Conservation (phyloP, 2,797 vertebrate genomes). For the Eulemur albifrons region DNA sequence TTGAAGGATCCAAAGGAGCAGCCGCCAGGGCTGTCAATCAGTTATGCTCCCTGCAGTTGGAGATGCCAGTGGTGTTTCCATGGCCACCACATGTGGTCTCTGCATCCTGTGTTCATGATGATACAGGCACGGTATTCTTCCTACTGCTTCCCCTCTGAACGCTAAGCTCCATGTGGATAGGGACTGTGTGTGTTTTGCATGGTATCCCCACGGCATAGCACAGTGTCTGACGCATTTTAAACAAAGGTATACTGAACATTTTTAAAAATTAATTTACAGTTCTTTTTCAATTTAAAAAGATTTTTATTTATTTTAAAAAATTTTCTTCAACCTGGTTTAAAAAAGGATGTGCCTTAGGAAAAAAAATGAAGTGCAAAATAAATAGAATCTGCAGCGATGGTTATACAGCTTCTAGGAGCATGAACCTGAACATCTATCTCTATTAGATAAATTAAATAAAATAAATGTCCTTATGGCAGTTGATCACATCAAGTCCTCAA, state of each 20-base stretch:
- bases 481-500: background rate
- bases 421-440: background rate
- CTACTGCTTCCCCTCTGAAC: background rate
- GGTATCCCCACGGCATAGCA: background rate
- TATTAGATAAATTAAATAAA: background rate
- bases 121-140: no score
- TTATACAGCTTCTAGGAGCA: background rate
- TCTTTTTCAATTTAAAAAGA: background rate
- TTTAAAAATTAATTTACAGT: background rate
- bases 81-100: background rate
- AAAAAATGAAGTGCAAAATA: background rate
- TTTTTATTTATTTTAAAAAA: background rate
- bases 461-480: background rate
- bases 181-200: background rate
- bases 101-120: background rate
- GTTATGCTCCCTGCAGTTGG: background rate
- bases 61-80: background rate
- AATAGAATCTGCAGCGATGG: background rate
- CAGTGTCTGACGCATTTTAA: background rate
- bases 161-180: background rate
- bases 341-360: background rate
- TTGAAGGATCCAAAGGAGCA: background rate
- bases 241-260: background rate
- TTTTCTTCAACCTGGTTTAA: background rate
- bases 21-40: background rate